Evolutionary conservation across 2,888 invertebrate species (phyloP).

Genomic region (Mythimna vitellina): DNA sequence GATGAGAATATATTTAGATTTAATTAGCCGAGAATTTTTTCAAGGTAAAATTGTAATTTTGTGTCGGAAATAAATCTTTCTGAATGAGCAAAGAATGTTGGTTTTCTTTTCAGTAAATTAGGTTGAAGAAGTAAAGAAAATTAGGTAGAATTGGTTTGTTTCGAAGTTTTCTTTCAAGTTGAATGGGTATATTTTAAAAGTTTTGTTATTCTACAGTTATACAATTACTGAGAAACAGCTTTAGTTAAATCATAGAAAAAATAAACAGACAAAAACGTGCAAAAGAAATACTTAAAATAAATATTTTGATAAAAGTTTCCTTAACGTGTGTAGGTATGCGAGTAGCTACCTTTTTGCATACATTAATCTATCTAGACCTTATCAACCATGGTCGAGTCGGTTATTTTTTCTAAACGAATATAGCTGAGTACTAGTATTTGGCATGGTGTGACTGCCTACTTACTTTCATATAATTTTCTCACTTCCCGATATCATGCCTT

Average conservation of each 20-base stretch:
- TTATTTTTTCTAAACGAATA: too few species aligned
- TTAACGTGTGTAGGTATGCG: background rate
- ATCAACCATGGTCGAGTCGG: too few species aligned
- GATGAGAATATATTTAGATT: slow-evolving; percentile 44
- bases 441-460: too few species aligned
- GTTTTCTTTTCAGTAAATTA: slow-evolving; percentile 29
- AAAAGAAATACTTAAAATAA: too few species aligned
- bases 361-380: too few species aligned
- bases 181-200: slow-evolving; percentile 16
- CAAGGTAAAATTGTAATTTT: slow-evolving; percentile 15
- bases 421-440: too few species aligned
- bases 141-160: slow-evolving; percentile 11
- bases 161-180: slow-evolving; percentile 5
- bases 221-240: background rate
- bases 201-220: background rate
- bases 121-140: slow-evolving; percentile 11
- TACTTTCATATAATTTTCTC: too few species aligned
- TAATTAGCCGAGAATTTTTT: slow-evolving; percentile 36
- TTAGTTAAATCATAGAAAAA: background rate
- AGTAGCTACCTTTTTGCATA: too few species aligned
- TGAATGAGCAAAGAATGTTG: background rate
- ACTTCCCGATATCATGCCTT: too few species aligned
- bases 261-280: background rate
- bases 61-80: slow-evolving; percentile 29
- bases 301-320: background rate